Base-by-base conservation (phyloP, 2,888 invertebrate species). In the Sympetrum striolatum region DNA sequence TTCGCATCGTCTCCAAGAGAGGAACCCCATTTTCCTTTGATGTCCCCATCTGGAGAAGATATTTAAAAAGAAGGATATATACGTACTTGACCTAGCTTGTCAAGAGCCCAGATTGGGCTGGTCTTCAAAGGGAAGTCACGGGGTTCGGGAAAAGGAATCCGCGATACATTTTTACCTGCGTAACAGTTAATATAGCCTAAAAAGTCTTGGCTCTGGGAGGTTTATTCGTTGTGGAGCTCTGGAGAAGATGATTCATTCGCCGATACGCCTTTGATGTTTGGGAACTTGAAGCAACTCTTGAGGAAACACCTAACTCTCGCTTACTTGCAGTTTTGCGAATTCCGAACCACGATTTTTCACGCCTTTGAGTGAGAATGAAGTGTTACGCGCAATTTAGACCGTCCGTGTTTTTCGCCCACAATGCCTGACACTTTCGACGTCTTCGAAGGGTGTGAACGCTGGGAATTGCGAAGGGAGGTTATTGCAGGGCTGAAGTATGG, bases 71-170 rank as follows among this genome's bases (percentile, higher is more conserved):
- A 53, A 18, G 53, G 18, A 53, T 53, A 53, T 53, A 53, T 53
- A 53, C 37, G 86, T 60, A 86, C 86, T 86, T 86, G 86, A 86
- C 60, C 86, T n/a, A 64, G 31, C 82, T 35, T 35, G 39, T 58
- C 37, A 60, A n/a, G 22, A n/a, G 14, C 86, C n/a, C 86, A n/a
- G 37, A 86, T 37, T 86, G 37, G 37, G 37, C 6, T 18, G 18
- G 82, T 53, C 18, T 82, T 82, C 58, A 53, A 53, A 58, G 22
- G 58, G 58, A 82, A 58, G 31, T 53, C 31, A 53, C 31, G 39
- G 37, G 44, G 80, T 35, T 39, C 39, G 22, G 22, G 1, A 44
- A 44, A 81, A 81, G 14, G 25, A 25, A 48, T 73, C n/a, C 81
- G 39, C 18, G 15, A 80, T 10, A 80, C 31, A 80, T 22, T 44